Conservation (phyloP, 2,113 vertebrate genomes). For the Terrapene triunguis region DNA sequence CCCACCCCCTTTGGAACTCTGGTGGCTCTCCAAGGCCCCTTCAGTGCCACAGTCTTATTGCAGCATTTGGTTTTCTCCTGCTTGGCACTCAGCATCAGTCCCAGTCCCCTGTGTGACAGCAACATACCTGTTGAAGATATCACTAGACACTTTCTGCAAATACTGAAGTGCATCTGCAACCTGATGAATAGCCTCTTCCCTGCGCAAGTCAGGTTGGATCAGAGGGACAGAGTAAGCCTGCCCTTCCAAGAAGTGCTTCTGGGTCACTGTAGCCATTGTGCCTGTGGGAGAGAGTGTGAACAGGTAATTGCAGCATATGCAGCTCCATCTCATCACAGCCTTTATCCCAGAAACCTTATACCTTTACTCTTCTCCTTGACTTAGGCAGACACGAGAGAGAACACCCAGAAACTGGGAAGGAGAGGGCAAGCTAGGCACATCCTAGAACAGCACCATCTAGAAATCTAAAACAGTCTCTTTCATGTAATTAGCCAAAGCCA, state of each 20-base stretch:
- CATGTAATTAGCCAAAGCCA: neutral
- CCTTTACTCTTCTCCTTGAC: neutral
- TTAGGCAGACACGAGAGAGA: neutral
- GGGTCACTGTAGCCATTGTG: constrained; percentile 82
- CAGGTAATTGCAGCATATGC: neutral
- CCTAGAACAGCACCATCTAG: neutral
- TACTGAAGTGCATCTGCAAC: constrained; percentile 91
- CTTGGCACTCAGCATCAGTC: neutral
- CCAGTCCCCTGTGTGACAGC: fast-evolving
- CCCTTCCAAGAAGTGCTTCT: constrained; percentile 87
- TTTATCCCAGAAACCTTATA: neutral
- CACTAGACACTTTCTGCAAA: constrained; percentile 90
- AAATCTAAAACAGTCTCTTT: neutral
- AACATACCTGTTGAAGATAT: constrained; percentile 93
- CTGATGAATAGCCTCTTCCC: constrained; percentile 95
- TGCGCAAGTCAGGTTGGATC: constrained; percentile 92
- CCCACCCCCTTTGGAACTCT: neutral
- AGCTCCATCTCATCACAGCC: neutral
- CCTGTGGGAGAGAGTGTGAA: constrained; percentile 48
- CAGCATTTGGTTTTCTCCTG: neutral
- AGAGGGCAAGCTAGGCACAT: neutral
- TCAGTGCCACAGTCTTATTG: neutral
- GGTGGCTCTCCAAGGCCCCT: neutral
- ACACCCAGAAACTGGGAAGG: neutral
- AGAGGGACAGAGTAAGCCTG: constrained; percentile 92